Evolutionary conservation across 2,888 invertebrate genomes (phyloP).

Genomic region (Coleophora deauratella): DNA sequence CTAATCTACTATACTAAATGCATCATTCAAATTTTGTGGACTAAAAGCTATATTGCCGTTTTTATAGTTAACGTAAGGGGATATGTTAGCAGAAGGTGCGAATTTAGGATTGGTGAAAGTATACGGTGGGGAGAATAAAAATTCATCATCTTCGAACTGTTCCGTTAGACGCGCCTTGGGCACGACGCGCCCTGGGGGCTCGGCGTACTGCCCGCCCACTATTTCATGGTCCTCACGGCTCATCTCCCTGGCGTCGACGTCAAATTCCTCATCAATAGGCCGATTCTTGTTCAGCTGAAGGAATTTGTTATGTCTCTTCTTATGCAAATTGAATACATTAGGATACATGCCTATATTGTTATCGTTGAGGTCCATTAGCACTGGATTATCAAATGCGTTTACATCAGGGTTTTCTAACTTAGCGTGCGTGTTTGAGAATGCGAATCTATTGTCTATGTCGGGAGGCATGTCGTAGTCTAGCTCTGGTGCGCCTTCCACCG

Average conservation of each 20-base stretch:
- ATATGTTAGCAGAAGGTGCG: conserved; percentile 36
- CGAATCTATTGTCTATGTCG: conserved; percentile 27
- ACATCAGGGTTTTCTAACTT: conserved; percentile 21
- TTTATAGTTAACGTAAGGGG: conserved; percentile 60
- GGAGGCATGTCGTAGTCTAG: conserved; percentile 8
- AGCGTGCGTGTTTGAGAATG: conserved; percentile 29
- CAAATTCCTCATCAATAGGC: background rate
- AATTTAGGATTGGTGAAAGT: conserved; percentile 30
- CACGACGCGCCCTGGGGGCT: conserved; percentile 43
- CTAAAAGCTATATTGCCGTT: conserved; percentile 63
- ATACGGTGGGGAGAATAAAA: conserved; percentile 20
- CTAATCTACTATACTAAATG: conserved; percentile 47
- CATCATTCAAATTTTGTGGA: conserved; percentile 65
- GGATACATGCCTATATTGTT: conserved; percentile 23
- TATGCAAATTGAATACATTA: conserved; percentile 16
- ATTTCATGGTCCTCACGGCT: conserved; percentile 21
- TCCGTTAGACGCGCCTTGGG: background rate
- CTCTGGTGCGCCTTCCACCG: background rate
- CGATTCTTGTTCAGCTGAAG: too few relatives aligned
- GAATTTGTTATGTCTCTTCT: conserved; percentile 25
- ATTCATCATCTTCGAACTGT: conserved; percentile 25
- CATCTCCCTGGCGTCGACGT: conserved; percentile 32
- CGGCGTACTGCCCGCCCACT: conserved; percentile 59
- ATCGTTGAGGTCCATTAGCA: conserved; percentile 19
- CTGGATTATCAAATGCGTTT: conserved; percentile 20